Percentiles rank a stretch among this genome's conserved stretches.
These are phyloP conservation scores for Hydropsyche betteni DNA, from an alignment of 2,888 invertebrate genomes.

Conservation along the genomic window DNA sequence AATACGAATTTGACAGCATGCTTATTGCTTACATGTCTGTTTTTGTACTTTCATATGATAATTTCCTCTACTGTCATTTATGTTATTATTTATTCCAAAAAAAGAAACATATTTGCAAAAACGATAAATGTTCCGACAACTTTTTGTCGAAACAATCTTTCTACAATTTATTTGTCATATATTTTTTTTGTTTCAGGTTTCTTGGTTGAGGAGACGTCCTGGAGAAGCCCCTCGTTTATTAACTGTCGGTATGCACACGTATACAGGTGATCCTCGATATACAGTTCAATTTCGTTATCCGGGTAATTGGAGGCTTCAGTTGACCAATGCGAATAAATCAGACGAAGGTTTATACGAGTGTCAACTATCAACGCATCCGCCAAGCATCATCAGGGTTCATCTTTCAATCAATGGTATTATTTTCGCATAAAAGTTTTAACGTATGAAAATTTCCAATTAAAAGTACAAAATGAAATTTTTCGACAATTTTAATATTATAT, in stretches of 20 bases:
- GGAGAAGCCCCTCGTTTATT: constrained; percentile 70
- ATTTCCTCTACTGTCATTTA: no score
- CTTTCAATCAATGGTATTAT: constrained; percentile 72
- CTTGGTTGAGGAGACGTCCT: constrained; percentile 74
- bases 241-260: constrained; percentile 75
- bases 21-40: no score
- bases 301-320: constrained; percentile 71
- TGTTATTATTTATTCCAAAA: no score
- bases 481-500: no score
- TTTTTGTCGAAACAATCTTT: neutral
- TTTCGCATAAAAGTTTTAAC: neutral
- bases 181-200: constrained; percentile 62
- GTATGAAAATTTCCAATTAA: neutral
- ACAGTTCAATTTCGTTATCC: constrained; percentile 71
- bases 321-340: constrained; percentile 72
- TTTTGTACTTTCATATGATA: no score
- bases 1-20: no score
- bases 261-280: constrained; percentile 73
- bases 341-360: constrained; percentile 77
- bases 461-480: no score
- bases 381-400: constrained; percentile 72
- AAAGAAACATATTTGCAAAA: no score
- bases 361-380: constrained; percentile 77
- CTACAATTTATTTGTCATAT: neutral
- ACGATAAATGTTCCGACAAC: no score